phyloP scores from a whole-genome alignment of 2,888 invertebrate species.

The Temnothorax rugatulus region DNA sequence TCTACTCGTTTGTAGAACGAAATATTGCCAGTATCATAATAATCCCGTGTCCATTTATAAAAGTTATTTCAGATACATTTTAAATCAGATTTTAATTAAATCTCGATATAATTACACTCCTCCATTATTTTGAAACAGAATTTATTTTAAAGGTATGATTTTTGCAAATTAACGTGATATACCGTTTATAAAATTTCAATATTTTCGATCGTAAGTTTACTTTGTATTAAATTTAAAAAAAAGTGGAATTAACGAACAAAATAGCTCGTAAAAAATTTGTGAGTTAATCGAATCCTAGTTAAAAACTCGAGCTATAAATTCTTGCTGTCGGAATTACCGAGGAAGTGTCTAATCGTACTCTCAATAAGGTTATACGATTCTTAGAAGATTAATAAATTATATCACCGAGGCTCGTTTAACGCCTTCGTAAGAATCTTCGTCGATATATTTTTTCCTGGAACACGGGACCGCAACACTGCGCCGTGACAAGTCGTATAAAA shows the following conservation, averaged over 20 bases:
- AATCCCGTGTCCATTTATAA: not conserved
- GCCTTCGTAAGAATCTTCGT: not conserved
- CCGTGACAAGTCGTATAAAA: slow-evolving; percentile 29
- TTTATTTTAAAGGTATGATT: not conserved
- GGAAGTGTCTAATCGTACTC: not conserved
- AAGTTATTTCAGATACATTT: not conserved
- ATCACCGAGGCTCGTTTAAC: not conserved
- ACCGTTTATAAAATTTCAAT: not conserved
- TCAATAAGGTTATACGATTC: not conserved
- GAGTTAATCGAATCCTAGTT: not conserved
- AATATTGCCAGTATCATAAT: not conserved
- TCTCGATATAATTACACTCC: not conserved
- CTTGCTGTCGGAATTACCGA: not conserved
- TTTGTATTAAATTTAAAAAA: not conserved
- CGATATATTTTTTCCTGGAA: slow-evolving; percentile 30
- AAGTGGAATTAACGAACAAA: not conserved
- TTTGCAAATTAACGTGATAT: not conserved
- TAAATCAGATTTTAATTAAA: slow-evolving; percentile 1
- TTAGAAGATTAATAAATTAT: slow-evolving; percentile 37
- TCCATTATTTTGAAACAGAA: not conserved
- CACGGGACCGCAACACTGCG: not conserved
- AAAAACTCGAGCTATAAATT: not conserved
- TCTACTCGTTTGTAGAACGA: not conserved
- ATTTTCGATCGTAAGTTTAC: not conserved
- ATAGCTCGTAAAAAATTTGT: not conserved